Conservation (phyloP, 1,140 invertebrate genomes). For the Penaeus chinensis region DNA sequence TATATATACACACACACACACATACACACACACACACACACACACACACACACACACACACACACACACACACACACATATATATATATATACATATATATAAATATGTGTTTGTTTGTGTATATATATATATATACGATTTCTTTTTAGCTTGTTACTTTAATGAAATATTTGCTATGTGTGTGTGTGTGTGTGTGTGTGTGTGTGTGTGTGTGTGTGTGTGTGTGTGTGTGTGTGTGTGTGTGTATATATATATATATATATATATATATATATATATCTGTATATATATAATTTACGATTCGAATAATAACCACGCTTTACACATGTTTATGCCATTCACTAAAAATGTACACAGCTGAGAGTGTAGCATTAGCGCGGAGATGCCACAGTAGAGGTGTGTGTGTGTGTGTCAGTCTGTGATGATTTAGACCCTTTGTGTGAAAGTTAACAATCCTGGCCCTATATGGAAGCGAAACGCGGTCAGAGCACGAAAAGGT, state of each 20-base stretch:
- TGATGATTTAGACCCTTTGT: no score
- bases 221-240: background rate
- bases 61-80: constrained; percentile 17
- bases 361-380: no score
- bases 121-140: constrained; percentile 1
- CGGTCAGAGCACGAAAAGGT: no score
- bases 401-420: no score
- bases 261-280: constrained; percentile 27
- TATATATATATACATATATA: background rate
- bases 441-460: no score
- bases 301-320: no score
- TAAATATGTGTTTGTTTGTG: background rate
- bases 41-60: constrained; percentile 18
- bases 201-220: background rate
- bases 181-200: background rate
- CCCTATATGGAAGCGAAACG: no score
- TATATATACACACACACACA: constrained; percentile 26
- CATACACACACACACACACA: constrained; percentile 26
- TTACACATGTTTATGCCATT: background rate
- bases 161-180: background rate
- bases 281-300: background rate
- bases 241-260: constrained; percentile 13
- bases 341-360: background rate
- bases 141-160: no score
- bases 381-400: no score